A percentile compares a stretch with the other conserved stretches of the same genome.
phyloP scores from a whole-genome alignment of 2,888 invertebrate species.

The Proisotoma minuta region DNA sequence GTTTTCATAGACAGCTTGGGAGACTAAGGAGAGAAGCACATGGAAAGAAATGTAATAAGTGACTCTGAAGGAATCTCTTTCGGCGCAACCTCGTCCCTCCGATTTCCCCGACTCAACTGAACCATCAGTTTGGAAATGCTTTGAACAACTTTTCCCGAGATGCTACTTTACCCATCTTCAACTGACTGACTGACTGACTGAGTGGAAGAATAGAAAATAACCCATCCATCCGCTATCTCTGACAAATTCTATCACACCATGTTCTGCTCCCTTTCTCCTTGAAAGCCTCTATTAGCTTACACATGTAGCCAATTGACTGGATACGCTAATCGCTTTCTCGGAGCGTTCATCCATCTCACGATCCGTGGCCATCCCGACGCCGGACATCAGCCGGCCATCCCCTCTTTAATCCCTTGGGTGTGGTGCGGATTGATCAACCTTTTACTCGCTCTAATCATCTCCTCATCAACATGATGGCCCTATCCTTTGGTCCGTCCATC shows the following conservation, averaged over 20 bases:
- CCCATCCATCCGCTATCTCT: neutral
- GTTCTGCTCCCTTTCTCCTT: neutral
- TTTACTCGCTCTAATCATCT: neutral
- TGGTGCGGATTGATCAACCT: neutral
- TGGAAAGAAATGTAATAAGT: conserved; percentile 13
- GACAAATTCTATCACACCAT: conserved; percentile 1
- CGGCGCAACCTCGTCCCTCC: conserved; percentile 19
- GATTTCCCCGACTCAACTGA: conserved; percentile 15
- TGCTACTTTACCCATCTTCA: neutral
- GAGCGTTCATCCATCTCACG: no score
- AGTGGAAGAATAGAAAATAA: conserved; percentile 1
- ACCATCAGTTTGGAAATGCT: conserved; percentile 17
- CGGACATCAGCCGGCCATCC: neutral
- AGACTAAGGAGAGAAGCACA: conserved; percentile 8
- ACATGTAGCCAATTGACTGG: conserved; percentile 3
- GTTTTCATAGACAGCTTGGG: neutral
- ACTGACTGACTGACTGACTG: neutral
- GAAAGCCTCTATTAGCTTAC: conserved; percentile 1
- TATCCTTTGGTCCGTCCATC: conserved; percentile 1
- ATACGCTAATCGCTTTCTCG: neutral
- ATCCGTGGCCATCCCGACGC: no score
- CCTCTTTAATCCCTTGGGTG: neutral
- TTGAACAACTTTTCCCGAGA: conserved; percentile 14
- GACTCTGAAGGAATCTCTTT: conserved; percentile 4
- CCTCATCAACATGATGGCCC: neutral